Evolutionary conservation across 2,888 invertebrate genomes (phyloP).

Genomic region (Dendrolimus houi): DNA sequence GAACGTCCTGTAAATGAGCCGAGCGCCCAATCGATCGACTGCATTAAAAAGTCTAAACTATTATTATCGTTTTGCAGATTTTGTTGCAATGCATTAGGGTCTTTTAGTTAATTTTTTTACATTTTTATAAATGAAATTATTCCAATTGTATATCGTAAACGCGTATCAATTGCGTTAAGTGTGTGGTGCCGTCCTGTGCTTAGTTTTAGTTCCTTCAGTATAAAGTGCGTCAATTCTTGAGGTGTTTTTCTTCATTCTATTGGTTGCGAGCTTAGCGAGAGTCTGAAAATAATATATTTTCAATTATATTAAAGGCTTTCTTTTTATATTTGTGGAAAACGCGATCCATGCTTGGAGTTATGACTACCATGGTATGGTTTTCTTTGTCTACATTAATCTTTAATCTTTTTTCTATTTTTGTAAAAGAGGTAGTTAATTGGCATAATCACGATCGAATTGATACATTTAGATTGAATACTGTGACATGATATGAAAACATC

Average conservation of each 20-base stretch:
- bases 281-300: constrained; percentile 38
- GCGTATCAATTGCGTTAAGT: constrained; percentile 30
- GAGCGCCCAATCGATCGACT: constrained; percentile 67
- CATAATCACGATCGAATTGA: constrained; percentile 27
- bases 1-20: constrained; percentile 46
- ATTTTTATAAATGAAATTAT: constrained; percentile 27
- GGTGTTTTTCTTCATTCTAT: constrained; percentile 59
- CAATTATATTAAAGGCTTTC: constrained; percentile 40
- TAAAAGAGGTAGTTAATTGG: constrained; percentile 47
- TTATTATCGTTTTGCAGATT: constrained; percentile 62
- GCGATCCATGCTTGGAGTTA: constrained; percentile 76
- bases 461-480: constrained; percentile 17
- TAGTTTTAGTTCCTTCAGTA: constrained; percentile 56
- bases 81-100: constrained; percentile 49
- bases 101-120: constrained; percentile 30
- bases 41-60: constrained; percentile 65
- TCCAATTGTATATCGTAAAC: constrained; percentile 25
- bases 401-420: constrained; percentile 50
- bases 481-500: neutral
- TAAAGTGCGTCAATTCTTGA: constrained; percentile 55
- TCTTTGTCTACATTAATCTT: constrained; percentile 68
- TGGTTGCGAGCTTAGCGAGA: constrained; percentile 58
- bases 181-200: constrained; percentile 66
- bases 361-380: constrained; percentile 77
- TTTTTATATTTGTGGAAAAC: constrained; percentile 64